Percentiles rank a stretch among this genome's conserved stretches.
Conservation (phyloP, 2,888 invertebrate species). For the Lottia gigantea region DNA sequence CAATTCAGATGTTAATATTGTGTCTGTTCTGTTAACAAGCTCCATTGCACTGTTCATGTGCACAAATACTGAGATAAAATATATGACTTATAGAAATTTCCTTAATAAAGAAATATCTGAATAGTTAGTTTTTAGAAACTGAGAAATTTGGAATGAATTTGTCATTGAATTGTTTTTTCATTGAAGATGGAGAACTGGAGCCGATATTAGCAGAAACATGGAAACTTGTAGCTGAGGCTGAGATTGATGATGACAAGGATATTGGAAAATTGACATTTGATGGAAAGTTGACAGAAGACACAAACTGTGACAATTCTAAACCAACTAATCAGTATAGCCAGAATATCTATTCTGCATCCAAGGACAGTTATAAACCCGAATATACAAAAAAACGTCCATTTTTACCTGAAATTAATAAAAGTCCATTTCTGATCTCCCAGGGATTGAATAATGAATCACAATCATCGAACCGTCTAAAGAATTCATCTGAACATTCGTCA, state of each 20-base stretch:
- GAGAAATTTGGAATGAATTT: background rate
- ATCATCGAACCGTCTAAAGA: background rate
- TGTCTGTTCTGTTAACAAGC: background rate
- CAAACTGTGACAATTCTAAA: background rate
- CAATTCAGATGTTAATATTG: background rate
- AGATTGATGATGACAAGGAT: conserved; percentile 32
- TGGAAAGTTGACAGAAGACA: conserved; percentile 7
- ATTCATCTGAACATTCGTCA: background rate
- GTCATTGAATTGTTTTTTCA: background rate
- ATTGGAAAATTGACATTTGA: conserved; percentile 16
- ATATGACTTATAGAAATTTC: no score
- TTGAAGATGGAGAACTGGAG: conserved; percentile 33
- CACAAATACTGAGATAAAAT: no score
- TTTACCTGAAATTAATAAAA: conserved; percentile 51
- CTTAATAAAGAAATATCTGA: no score
- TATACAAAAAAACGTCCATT: conserved; percentile 31
- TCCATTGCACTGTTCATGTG: background rate
- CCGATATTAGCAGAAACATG: conserved; percentile 52
- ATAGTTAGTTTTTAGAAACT: no score
- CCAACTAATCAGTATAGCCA: conserved; percentile 13
- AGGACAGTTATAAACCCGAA: conserved; percentile 15
- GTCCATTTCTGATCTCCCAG: conserved; percentile 52
- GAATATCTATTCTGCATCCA: conserved; percentile 14
- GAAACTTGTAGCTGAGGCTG: conserved; percentile 50
- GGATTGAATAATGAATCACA: conserved; percentile 35